Base-by-base conservation (phyloP, 2,113 vertebrate species). In the Callospermophilus lateralis region DNA sequence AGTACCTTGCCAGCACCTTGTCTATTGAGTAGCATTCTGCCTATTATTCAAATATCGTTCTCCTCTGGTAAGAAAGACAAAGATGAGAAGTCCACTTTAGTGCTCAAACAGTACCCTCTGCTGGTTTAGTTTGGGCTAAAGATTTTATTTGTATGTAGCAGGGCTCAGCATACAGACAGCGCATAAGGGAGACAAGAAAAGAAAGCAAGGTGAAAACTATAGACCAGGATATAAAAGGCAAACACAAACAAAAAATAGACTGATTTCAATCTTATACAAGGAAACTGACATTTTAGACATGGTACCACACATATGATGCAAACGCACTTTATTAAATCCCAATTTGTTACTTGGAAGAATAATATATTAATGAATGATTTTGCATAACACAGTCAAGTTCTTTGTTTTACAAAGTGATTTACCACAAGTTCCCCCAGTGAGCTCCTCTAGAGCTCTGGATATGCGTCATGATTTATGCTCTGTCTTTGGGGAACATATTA, bases 71-170 rank as follows among this genome's bases (percentile, higher is more conserved):
- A 12, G 12, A 93, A 93, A 97, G 76, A 90, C 45, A 55, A 93
- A 87, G 55, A 20, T 51, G 83, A 55, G 0, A 65, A 89, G 34
- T 48, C 48, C 83, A 30, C 48, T 95, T 97, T 85, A 80, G 95
- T 97, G 98, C 94, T 98, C 98, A 93, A 93, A 74, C 91, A 98
- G 97, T 97, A 97, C 98, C 98, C 99, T 98, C 98, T 99, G 93
- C 98, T 98, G 98, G 94, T 89, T 30, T 63, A 91, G 9, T 51
- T 10, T 26, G 61, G 63, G 80, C 67, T 63, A 19, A 89, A 76
- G 89, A 30, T 8, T 45, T 90, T 45, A 73, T 79, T 79, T 91
- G 92, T 53, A 58, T 91, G 92, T 53, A 63, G 53, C 70, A 81
- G 42, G 61, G 32, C 20, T 79, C 55, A 39, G 42, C 24, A 58